A percentile compares a stretch with the other conserved stretches of the same genome.
Conservation (phyloP, 2,888 invertebrate genomes). For the Tetragonula carbonaria region DNA sequence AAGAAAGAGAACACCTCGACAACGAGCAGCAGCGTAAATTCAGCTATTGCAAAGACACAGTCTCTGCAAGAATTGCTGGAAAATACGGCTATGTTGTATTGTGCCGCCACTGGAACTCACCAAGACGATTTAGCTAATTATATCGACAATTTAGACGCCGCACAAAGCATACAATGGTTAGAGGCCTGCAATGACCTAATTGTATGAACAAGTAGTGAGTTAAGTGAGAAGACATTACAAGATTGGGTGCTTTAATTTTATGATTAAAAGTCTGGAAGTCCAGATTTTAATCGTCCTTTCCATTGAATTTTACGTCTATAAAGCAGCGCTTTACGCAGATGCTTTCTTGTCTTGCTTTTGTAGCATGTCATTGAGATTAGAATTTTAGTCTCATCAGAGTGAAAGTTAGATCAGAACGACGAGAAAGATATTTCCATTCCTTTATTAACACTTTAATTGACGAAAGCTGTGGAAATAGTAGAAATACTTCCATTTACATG, state of each 20-base stretch:
- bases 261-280: not conserved
- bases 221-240: not conserved
- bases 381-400: conserved; percentile 1
- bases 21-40: not conserved
- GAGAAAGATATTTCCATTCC: not conserved
- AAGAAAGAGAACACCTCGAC: conserved; percentile 7
- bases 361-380: not conserved
- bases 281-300: not conserved
- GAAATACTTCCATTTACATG: conserved; percentile 1
- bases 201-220: conserved; percentile 8
- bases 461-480: not conserved
- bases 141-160: conserved; percentile 74
- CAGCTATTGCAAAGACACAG: conserved; percentile 6
- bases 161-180: conserved; percentile 77
- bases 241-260: not conserved
- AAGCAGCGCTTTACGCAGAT: not conserved
- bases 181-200: conserved; percentile 60
- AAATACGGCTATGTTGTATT: conserved; percentile 80
- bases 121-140: conserved; percentile 79
- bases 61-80: conserved; percentile 76
- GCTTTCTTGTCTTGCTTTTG: not conserved
- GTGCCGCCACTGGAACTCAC: conserved; percentile 78
- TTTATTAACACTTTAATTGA: conserved; percentile 13
- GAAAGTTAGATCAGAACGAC: not conserved
- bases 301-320: not conserved